Evolutionary conservation across 1,140 invertebrate genomes (phyloP).

Genomic region (Drosophila biarmipes): DNA sequence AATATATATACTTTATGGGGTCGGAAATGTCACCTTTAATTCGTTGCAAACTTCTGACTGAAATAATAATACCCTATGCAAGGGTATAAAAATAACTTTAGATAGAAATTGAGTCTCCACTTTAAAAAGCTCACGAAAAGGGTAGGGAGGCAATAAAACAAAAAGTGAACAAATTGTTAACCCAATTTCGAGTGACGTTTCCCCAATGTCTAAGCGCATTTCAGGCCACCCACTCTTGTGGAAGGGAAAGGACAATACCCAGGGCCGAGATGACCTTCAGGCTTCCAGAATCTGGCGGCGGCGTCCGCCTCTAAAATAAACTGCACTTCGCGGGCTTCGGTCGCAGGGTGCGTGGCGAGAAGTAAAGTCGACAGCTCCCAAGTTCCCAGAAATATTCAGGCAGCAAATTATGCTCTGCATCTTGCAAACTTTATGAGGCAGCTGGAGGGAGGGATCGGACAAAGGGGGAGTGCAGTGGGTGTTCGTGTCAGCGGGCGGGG

Average conservation of each 20-base stretch:
- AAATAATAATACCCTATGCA: too few relatives aligned
- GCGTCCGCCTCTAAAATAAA: conserved; percentile 45
- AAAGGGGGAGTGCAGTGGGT: neutral
- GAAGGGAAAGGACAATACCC: conserved; percentile 25
- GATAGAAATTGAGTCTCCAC: conserved; percentile 23
- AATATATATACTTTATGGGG: too few relatives aligned
- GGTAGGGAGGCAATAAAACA: conserved; percentile 28
- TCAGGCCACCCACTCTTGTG: conserved; percentile 2
- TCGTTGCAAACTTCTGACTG: too few relatives aligned
- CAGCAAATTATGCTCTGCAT: conserved; percentile 71
- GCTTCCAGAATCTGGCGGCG: conserved; percentile 9
- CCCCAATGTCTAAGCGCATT: conserved; percentile 63
- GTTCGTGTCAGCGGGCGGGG: conserved; percentile 21
- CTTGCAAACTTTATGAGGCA: conserved; percentile 55
- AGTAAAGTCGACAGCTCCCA: conserved; percentile 39
- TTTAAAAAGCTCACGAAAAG: conserved; percentile 6
- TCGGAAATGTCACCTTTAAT: too few relatives aligned
- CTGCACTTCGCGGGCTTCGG: conserved; percentile 52
- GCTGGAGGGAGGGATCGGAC: neutral
- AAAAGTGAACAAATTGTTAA: conserved; percentile 53
- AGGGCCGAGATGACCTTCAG: conserved; percentile 25
- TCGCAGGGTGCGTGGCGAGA: conserved; percentile 7
- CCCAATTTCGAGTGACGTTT: conserved; percentile 65
- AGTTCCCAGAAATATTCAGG: conserved; percentile 21
- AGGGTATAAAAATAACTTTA: too few relatives aligned